A percentile compares a stretch with the other conserved stretches of the same genome.
Conservation (phyloP, 2,888 invertebrate species). For the Laothoe populi region DNA sequence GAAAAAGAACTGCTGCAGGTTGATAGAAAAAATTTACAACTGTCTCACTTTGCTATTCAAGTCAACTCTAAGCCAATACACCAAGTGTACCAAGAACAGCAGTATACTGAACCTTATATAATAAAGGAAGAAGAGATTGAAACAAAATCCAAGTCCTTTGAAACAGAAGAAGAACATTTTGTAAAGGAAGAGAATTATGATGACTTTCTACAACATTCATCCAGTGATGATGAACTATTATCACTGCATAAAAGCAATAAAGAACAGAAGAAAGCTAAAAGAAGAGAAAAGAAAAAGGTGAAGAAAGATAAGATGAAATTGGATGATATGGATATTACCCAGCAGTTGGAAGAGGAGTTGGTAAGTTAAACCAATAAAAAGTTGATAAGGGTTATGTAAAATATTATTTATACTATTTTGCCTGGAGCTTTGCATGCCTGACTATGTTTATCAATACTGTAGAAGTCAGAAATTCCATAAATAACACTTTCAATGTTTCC, state of each 20-base stretch:
- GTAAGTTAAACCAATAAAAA: slow-evolving; percentile 14
- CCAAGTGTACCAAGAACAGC: slow-evolving; percentile 30
- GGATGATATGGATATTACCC: slow-evolving; percentile 29
- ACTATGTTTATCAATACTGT: too few species aligned
- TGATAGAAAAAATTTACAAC: slow-evolving; percentile 46
- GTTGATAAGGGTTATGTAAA: background rate
- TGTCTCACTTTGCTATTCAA: slow-evolving; percentile 44
- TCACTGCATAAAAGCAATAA: slow-evolving; percentile 58
- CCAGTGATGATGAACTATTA: slow-evolving; percentile 67
- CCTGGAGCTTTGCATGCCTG: too few species aligned
- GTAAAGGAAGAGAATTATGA: slow-evolving; percentile 58
- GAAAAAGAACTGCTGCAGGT: slow-evolving; percentile 48
- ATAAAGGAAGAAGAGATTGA: slow-evolving; percentile 48
- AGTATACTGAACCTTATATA: slow-evolving; percentile 28
- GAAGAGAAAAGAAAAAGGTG: slow-evolving; percentile 48
- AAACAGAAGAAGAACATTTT: slow-evolving; percentile 32
- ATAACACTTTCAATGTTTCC: too few species aligned
- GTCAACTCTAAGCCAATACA: slow-evolving; percentile 30
- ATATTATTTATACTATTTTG: too few species aligned
- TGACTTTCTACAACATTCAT: slow-evolving; percentile 40
- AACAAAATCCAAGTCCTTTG: slow-evolving; percentile 32
- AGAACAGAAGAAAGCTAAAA: slow-evolving; percentile 47
- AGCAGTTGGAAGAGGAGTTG: slow-evolving; percentile 29
- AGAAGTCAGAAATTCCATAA: too few species aligned
- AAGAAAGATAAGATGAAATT: slow-evolving; percentile 40